phyloP scores from a whole-genome alignment of 2,113 vertebrate genomes.

The Taxidea taxus region DNA sequence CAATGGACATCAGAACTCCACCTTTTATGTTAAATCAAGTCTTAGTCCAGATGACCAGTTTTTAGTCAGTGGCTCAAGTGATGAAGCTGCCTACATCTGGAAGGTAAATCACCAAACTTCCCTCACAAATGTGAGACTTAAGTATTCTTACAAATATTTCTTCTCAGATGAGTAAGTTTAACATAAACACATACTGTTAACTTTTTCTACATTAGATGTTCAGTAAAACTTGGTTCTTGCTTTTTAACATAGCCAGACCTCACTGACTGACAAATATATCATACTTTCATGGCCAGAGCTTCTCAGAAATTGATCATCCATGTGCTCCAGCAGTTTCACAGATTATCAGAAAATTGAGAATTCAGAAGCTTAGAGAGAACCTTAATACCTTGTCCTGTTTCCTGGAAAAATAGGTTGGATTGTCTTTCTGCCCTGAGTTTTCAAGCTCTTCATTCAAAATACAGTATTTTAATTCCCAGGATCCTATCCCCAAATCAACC shows the following conservation, averaged over 20 bases:
- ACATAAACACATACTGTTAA: not conserved
- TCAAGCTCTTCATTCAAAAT: not conserved
- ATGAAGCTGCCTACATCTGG: slow-evolving; percentile 93
- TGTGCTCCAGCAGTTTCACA: not conserved
- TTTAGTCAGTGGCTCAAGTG: slow-evolving; percentile 95
- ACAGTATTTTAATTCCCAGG: not conserved
- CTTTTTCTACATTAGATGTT: slow-evolving; percentile 1
- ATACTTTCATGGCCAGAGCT: not conserved
- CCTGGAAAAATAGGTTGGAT: not conserved
- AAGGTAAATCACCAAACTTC: slow-evolving; percentile 84
- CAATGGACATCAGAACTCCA: slow-evolving; percentile 94
- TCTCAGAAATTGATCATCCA: not conserved
- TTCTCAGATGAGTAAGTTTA: not conserved
- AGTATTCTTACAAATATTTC: not conserved
- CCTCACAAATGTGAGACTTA: not conserved
- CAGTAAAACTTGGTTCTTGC: slow-evolving; percentile 16
- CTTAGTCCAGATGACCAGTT: slow-evolving; percentile 96
- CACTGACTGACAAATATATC: not conserved
- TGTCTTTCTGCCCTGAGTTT: not conserved
- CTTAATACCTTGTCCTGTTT: slow-evolving; percentile 7
- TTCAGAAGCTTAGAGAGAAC: not conserved
- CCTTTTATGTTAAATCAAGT: slow-evolving; percentile 95
- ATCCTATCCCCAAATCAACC: not conserved
- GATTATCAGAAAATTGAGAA: not conserved
- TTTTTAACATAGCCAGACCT: not conserved